phyloP scores from a whole-genome alignment of 1,140 invertebrate genomes.

The Drosophila simulans region DNA sequence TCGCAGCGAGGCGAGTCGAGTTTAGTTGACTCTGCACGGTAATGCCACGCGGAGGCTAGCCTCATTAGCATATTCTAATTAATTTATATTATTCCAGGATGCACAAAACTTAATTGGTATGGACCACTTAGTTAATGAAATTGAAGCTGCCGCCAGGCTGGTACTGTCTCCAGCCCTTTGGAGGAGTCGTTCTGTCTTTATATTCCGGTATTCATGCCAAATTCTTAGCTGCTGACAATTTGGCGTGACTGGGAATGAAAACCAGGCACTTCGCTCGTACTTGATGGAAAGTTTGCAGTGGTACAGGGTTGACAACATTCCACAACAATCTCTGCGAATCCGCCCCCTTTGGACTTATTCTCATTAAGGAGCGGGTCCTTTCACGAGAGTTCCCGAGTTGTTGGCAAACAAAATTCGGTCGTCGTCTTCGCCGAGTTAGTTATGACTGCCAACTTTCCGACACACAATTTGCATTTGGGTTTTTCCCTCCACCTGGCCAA shows the following conservation, averaged over 20 bases:
- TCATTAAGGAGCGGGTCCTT: conserved; percentile 57
- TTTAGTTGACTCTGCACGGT: conserved; percentile 17
- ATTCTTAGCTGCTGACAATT: conserved; percentile 44
- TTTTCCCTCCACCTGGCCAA: conserved; percentile 8
- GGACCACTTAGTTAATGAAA: conserved; percentile 82
- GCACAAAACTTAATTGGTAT: conserved; percentile 78
- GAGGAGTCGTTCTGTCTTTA: neutral
- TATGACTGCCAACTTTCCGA: conserved; percentile 62
- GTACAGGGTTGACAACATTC: conserved; percentile 51
- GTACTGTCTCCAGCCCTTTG: conserved; percentile 2
- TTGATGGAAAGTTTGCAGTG: conserved; percentile 64
- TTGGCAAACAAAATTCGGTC: conserved; percentile 75
- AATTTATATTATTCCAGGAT: conserved; percentile 84
- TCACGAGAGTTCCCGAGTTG: conserved; percentile 44
- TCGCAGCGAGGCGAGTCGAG: conserved; percentile 26
- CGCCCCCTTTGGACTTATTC: conserved; percentile 5
- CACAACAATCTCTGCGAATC: conserved; percentile 48
- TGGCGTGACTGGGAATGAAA: conserved; percentile 23
- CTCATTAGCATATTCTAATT: conserved; percentile 83
- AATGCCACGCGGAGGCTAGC: conserved; percentile 16
- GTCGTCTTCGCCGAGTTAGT: conserved; percentile 62
- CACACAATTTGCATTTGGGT: conserved; percentile 69
- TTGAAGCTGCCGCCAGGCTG: conserved; percentile 53
- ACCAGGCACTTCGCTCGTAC: conserved; percentile 8
- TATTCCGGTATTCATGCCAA: conserved; percentile 21